phyloP scores from a whole-genome alignment of 2,888 invertebrate species.

The Taenaris catops region DNA sequence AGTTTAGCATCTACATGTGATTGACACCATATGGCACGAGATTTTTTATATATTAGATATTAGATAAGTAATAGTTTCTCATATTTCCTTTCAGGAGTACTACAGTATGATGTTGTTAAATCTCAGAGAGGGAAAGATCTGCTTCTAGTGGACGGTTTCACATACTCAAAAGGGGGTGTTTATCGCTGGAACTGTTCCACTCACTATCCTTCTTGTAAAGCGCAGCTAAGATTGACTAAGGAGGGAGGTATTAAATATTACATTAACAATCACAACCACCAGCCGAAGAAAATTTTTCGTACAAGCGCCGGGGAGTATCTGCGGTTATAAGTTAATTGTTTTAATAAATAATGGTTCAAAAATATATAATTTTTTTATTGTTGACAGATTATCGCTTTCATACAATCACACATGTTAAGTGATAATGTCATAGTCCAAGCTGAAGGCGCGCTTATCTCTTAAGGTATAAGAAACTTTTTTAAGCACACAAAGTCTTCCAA shows the following conservation, averaged over 20 bases:
- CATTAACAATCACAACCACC: constrained; percentile 31
- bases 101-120: constrained; percentile 28
- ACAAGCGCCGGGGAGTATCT: constrained; percentile 16
- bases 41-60: no score
- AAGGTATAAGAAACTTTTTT: no score
- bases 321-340: constrained; percentile 8
- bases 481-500: no score
- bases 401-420: no score
- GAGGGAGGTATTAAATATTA: constrained; percentile 26
- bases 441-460: no score
- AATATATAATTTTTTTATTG: no score
- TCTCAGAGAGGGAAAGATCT: constrained; percentile 34
- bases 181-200: constrained; percentile 41
- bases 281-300: constrained; percentile 27
- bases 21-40: no score
- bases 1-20: no score
- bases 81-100: constrained; percentile 13
- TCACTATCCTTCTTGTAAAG: constrained; percentile 30
- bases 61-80: no score
- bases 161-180: constrained; percentile 26
- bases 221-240: constrained; percentile 29
- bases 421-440: no score
- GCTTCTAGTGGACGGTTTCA: constrained; percentile 33
- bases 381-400: no score
- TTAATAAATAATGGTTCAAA: no score